These are phyloP conservation scores for Scaptomyza reducta DNA, from an alignment of 2,888 invertebrate genomes.

Conservation along the genomic window DNA sequence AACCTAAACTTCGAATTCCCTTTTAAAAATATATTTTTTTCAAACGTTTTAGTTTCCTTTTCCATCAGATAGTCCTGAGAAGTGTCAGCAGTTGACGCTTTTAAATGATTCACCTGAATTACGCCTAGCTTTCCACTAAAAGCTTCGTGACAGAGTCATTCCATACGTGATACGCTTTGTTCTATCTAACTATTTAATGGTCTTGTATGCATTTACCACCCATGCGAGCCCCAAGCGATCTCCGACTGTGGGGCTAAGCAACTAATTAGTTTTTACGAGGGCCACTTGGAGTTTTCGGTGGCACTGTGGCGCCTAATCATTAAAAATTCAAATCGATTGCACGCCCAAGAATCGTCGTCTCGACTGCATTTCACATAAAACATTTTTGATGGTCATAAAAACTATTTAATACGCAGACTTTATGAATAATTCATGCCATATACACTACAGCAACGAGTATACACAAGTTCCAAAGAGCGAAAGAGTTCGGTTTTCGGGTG, in stretches of 20 bases:
- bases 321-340: constrained; percentile 81
- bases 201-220: constrained; percentile 68
- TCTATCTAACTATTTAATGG: constrained; percentile 65
- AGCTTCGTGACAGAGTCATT: constrained; percentile 77
- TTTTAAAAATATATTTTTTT: not conserved
- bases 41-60: not conserved
- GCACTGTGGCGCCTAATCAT: constrained; percentile 80
- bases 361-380: constrained; percentile 67
- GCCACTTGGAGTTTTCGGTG: constrained; percentile 62
- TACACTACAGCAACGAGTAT: not conserved
- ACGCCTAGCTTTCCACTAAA: constrained; percentile 53
- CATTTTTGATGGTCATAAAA: constrained; percentile 77
- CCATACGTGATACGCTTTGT: constrained; percentile 61
- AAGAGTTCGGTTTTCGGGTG: constrained; percentile 36
- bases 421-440: constrained; percentile 77
- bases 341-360: constrained; percentile 31
- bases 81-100: constrained; percentile 46
- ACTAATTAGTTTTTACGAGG: constrained; percentile 77
- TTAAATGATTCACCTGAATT: constrained; percentile 51
- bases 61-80: constrained; percentile 14
- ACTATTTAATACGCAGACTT: constrained; percentile 69
- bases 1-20: too few relatives aligned
- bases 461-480: constrained; percentile 4
- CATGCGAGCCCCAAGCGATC: constrained; percentile 50
- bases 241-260: constrained; percentile 49